These are phyloP conservation scores for Volucella inanis DNA, from an alignment of 2,888 invertebrate genomes.

Conservation along the genomic window DNA sequence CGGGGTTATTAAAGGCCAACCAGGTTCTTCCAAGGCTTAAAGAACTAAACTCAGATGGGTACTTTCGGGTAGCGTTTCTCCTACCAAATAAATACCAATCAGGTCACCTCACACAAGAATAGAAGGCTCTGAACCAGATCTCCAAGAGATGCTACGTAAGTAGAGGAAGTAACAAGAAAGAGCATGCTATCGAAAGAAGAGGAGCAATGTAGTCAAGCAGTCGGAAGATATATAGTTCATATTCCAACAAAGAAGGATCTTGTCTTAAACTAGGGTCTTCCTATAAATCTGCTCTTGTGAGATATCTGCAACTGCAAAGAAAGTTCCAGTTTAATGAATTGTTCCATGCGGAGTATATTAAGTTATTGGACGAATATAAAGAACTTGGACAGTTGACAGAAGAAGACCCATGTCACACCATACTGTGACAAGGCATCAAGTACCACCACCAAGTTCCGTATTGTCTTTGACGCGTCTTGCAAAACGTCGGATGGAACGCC, in stretches of 20 bases:
- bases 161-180: constrained; percentile 7
- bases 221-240: constrained; percentile 13
- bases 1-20: constrained; percentile 1
- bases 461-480: constrained; percentile 24
- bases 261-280: background rate
- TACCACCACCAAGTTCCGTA: constrained; percentile 31
- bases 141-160: background rate
- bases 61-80: background rate
- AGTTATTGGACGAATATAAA: constrained; percentile 11
- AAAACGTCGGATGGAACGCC: constrained; percentile 46
- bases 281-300: background rate
- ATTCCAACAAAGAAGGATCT: constrained; percentile 18
- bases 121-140: background rate
- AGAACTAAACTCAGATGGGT: constrained; percentile 26
- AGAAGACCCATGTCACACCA: constrained; percentile 40
- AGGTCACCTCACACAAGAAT: background rate
- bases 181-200: constrained; percentile 6
- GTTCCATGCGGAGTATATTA: constrained; percentile 18
- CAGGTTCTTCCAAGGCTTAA: constrained; percentile 26
- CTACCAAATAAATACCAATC: background rate
- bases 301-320: constrained; percentile 22
- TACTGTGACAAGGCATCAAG: constrained; percentile 49
- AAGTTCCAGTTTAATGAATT: constrained; percentile 20
- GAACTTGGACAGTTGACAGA: constrained; percentile 38
- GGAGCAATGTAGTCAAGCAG: background rate